These are phyloP conservation scores for Uloborus plumipes DNA, from an alignment of 2,888 invertebrate genomes.

Conservation along the genomic window DNA sequence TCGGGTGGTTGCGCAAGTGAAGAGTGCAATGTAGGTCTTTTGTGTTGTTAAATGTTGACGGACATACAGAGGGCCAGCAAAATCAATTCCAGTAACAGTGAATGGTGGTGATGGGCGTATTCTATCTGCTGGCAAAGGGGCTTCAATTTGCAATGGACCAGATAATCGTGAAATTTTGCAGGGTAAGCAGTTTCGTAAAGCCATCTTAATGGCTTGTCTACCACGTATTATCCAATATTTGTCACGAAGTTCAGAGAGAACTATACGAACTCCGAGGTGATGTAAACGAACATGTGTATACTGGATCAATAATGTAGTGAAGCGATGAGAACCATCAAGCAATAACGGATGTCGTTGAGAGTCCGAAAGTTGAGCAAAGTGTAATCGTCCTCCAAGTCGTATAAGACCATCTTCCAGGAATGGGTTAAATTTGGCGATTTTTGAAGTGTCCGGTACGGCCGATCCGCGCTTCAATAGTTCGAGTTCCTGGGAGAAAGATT, in stretches of 20 bases:
- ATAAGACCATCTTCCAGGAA: not conserved
- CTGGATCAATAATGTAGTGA: too few species aligned
- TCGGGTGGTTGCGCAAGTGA: conserved; percentile 1
- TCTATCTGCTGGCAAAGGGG: conserved; percentile 2
- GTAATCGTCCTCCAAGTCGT: conserved; percentile 11
- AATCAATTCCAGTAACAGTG: not conserved
- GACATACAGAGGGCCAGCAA: not conserved
- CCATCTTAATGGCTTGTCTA: not conserved
- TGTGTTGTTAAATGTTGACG: not conserved
- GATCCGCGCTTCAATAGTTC: not conserved
- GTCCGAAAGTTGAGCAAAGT: not conserved
- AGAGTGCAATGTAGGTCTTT: conserved; percentile 4
- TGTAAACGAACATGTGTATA: not conserved
- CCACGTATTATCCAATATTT: conserved; percentile 1
- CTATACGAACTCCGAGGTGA: conserved; percentile 11
- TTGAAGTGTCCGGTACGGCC: not conserved
- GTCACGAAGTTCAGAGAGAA: conserved; percentile 14
- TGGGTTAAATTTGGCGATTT: not conserved
- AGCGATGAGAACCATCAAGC: too few species aligned
- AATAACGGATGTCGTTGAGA: not conserved
- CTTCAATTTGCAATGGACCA: not conserved
- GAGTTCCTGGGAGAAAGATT: too few species aligned
- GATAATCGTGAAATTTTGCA: not conserved
- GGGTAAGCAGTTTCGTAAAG: not conserved
- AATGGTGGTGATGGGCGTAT: not conserved